Conservation (phyloP, 92 coral and sea anemone genomes). For the Montipora capitata region DNA sequence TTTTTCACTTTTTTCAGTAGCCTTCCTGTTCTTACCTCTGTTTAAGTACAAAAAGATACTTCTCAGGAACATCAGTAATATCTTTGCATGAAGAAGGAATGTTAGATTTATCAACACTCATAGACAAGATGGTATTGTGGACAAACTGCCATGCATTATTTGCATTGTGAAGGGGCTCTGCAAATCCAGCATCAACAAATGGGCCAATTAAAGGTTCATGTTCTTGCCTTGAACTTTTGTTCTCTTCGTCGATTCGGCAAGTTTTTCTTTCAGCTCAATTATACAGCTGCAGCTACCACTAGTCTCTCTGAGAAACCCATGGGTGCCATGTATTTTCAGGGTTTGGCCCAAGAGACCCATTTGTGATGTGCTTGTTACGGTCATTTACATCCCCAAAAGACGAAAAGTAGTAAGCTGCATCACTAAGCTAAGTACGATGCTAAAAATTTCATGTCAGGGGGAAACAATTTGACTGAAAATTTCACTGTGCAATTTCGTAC, state of each 20-base stretch:
- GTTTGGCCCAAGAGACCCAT: constrained; percentile 64
- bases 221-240: constrained; percentile 63
- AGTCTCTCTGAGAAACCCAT: constrained; percentile 64
- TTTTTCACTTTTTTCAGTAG: constrained; percentile 5
- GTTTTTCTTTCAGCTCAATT: constrained; percentile 15
- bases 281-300: constrained; percentile 58
- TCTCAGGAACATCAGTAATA: background rate
- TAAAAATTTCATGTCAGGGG: constrained; percentile 71
- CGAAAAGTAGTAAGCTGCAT: constrained; percentile 71
- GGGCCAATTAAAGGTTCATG: constrained; percentile 50
- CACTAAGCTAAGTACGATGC: constrained; percentile 62
- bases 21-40: constrained; percentile 19
- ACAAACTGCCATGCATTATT: constrained; percentile 79
- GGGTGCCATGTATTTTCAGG: constrained; percentile 75
- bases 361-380: constrained; percentile 58
- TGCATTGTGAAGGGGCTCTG: constrained; percentile 70
- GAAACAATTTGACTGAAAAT: constrained; percentile 66
- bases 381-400: constrained; percentile 69
- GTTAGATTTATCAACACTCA: too few species aligned
- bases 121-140: constrained; percentile 32
- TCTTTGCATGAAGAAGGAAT: constrained; percentile 8
- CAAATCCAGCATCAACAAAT: constrained; percentile 39
- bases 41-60: constrained; percentile 9
- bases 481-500: constrained; percentile 50
- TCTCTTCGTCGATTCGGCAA: constrained; percentile 55